phyloP scores from a whole-genome alignment of 2,797 vertebrate genomes.

The Chelonia mydas region DNA sequence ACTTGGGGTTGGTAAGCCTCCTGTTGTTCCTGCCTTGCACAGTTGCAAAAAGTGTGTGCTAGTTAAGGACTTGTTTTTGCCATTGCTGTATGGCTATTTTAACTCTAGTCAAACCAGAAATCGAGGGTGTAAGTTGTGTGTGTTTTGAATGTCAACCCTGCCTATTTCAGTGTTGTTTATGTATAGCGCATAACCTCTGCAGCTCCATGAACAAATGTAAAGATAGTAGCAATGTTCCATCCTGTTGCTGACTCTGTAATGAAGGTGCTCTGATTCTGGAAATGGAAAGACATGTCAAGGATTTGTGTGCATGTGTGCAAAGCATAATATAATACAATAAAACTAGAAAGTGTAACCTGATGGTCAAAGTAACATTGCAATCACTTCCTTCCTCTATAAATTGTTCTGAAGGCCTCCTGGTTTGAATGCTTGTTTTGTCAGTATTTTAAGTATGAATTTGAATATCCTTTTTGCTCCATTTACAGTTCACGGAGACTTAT shows the following conservation, averaged over 20 bases:
- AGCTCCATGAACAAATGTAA: not conserved
- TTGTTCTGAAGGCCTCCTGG: constrained; percentile 7
- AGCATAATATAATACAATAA: constrained; percentile 20
- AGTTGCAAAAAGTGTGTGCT: not conserved
- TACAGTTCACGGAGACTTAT: not conserved
- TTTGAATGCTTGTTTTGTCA: not conserved
- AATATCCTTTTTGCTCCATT: not conserved
- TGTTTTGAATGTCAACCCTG: constrained; percentile 15
- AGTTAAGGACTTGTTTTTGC: constrained; percentile 6
- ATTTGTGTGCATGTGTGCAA: not conserved
- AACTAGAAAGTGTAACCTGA: constrained; percentile 53
- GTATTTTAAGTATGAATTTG: not conserved
- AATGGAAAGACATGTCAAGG: not conserved
- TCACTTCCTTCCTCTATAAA: constrained; percentile 5
- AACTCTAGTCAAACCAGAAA: constrained; percentile 35
- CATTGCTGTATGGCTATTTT: constrained; percentile 25
- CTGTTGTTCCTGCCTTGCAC: constrained; percentile 19
- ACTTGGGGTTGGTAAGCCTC: not conserved
- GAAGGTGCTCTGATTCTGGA: constrained; percentile 34
- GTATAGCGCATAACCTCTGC: not conserved
- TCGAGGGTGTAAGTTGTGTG: not conserved
- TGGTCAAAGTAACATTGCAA: not conserved
- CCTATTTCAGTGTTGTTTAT: not conserved
- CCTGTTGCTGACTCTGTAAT: constrained; percentile 33
- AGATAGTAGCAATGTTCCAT: not conserved